Evolutionary conservation across 2,888 invertebrate genomes (phyloP).

Genomic region (Euproctis similis): DNA sequence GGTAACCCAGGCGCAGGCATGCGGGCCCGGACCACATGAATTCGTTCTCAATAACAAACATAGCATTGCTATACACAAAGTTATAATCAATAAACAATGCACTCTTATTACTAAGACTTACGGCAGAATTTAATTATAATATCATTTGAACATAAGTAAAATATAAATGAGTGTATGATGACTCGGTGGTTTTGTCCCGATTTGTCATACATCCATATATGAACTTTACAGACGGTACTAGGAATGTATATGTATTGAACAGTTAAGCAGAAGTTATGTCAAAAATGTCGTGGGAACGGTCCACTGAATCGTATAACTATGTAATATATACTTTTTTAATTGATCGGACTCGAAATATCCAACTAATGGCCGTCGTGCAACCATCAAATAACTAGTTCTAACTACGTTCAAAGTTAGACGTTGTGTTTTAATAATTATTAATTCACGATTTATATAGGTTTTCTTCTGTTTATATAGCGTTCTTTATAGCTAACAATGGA

Average conservation of each 20-base stretch:
- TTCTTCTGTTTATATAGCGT: slow-evolving; percentile 14
- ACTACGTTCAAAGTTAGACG: slow-evolving; percentile 28
- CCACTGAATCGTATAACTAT: slow-evolving; percentile 42
- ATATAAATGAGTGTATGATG: slow-evolving; percentile 41
- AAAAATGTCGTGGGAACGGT: slow-evolving; percentile 63
- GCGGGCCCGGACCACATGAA: slow-evolving; percentile 56
- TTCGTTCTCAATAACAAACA: slow-evolving; percentile 43
- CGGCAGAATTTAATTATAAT: slow-evolving; percentile 22
- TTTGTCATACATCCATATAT: slow-evolving; percentile 70
- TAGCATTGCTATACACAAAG: slow-evolving; percentile 22
- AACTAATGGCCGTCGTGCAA: slow-evolving; percentile 44
- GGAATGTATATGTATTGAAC: slow-evolving; percentile 36
- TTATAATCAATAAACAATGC: slow-evolving; percentile 7
- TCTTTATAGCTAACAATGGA: slow-evolving; percentile 19
- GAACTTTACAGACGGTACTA: slow-evolving; percentile 47
- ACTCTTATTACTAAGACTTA: slow-evolving; percentile 26
- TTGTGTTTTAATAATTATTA: no score
- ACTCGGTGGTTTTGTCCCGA: slow-evolving; percentile 72
- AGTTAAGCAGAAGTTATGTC: slow-evolving; percentile 61
- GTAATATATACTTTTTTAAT: slow-evolving; percentile 33
- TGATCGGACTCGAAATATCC: slow-evolving; percentile 37
- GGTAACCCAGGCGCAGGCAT: slow-evolving; percentile 55
- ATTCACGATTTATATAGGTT: slow-evolving; percentile 32
- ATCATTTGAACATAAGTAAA: slow-evolving; percentile 10
- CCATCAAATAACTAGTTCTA: slow-evolving; percentile 41